Evolutionary conservation across 2,113 vertebrate genomes (phyloP).

Genomic region (Rhinopomastus cyanomelas): DNA sequence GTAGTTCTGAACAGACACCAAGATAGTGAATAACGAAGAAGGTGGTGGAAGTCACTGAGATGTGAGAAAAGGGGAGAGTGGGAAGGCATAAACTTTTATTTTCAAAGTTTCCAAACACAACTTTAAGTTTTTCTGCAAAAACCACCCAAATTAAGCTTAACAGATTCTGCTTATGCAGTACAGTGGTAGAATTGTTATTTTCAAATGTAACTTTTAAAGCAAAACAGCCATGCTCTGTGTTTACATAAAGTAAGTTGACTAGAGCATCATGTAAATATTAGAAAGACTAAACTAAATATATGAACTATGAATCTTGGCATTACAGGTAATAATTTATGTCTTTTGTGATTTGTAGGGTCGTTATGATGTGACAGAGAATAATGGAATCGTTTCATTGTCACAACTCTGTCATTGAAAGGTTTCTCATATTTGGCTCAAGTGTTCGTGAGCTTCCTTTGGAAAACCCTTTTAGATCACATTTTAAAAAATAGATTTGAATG

Average conservation of each 20-base stretch:
- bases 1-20: too few species aligned
- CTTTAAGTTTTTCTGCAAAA: too few species aligned
- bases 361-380: neutral
- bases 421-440: neutral
- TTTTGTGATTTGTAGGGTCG: neutral
- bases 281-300: neutral
- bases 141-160: too few species aligned
- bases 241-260: neutral
- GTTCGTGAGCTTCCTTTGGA: neutral
- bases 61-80: too few species aligned
- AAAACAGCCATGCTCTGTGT: too few species aligned
- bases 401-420: neutral
- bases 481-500: neutral
- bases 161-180: too few species aligned
- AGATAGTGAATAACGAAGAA: too few species aligned
- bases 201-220: too few species aligned
- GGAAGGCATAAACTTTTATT: too few species aligned
- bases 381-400: neutral
- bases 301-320: neutral
- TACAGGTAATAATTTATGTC: neutral
- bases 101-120: too few species aligned
- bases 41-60: too few species aligned
- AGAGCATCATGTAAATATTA: neutral
- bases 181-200: too few species aligned
- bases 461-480: neutral